These are phyloP conservation scores for Orthonychiurus folsomi DNA, from an alignment of 2,888 invertebrate genomes.

Conservation along the genomic window DNA sequence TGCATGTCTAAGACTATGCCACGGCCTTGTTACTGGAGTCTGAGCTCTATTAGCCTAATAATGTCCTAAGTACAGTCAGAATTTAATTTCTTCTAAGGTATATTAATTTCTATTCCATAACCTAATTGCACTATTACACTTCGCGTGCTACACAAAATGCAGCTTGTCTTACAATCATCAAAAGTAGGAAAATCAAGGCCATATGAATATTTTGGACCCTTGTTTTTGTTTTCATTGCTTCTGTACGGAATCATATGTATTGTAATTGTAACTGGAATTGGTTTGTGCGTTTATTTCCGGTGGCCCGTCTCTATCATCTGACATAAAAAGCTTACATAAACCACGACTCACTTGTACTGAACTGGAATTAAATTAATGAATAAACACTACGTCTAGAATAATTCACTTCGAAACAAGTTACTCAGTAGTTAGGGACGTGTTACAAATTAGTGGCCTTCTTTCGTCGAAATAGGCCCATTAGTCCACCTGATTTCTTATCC, in stretches of 20 bases:
- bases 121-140: background rate
- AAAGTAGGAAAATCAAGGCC: background rate
- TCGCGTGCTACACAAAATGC: too few relatives aligned
- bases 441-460: conserved; percentile 42
- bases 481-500: conserved; percentile 42
- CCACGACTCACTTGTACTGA: background rate
- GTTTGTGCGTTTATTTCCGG: background rate
- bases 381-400: background rate
- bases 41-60: too few relatives aligned
- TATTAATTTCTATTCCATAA: background rate
- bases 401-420: background rate
- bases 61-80: too few relatives aligned
- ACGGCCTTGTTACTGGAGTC: too few relatives aligned
- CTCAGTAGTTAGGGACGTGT: background rate
- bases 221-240: background rate
- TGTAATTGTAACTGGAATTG: background rate
- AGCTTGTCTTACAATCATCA: background rate
- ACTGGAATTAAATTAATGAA: background rate
- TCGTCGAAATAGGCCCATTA: conserved; percentile 42
- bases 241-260: background rate
- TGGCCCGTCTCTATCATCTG: too few relatives aligned
- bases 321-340: background rate
- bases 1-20: too few relatives aligned
- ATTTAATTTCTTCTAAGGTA: too few relatives aligned
- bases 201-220: background rate